phyloP scores from a whole-genome alignment of 2,888 invertebrate genomes.

The Vanessa cardui region DNA sequence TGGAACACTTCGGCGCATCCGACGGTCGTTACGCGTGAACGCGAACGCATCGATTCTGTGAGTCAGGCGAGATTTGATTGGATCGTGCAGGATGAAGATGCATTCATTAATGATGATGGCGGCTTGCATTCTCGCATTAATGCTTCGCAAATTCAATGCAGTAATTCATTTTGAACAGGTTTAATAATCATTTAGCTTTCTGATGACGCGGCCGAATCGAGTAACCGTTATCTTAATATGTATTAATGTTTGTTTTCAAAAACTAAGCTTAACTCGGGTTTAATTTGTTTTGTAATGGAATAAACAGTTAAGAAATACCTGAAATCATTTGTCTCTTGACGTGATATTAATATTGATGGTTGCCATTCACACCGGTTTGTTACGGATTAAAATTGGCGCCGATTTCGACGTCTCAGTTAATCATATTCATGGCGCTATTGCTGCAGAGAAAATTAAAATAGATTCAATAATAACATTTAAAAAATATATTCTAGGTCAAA shows the following conservation, averaged over 20 bases:
- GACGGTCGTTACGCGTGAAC: conserved; percentile 78
- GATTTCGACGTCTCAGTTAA: conserved; percentile 38
- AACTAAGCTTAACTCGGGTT: neutral
- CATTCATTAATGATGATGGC: conserved; percentile 65
- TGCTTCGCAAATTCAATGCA: conserved; percentile 37
- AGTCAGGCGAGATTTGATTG: conserved; percentile 73
- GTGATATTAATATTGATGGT: conserved; percentile 30
- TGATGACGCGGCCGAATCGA: conserved; percentile 20
- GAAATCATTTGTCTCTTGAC: conserved; percentile 27
- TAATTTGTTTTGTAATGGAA: conserved; percentile 17
- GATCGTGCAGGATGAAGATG: conserved; percentile 67
- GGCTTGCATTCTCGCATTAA: conserved; percentile 53
- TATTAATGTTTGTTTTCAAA: conserved; percentile 21
- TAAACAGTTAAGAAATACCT: conserved; percentile 6
- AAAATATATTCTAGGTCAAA: conserved; percentile 55
- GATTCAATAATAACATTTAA: conserved; percentile 44
- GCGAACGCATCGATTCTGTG: conserved; percentile 77
- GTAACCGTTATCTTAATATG: conserved; percentile 6
- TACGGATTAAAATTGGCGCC: conserved; percentile 30
- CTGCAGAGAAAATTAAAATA: conserved; percentile 42
- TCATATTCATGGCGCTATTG: conserved; percentile 39
- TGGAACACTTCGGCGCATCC: conserved; percentile 82
- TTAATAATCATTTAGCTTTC: conserved; percentile 27
- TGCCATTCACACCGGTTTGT: conserved; percentile 29
- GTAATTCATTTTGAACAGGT: conserved; percentile 35